These are phyloP conservation scores for Bombus waltoni DNA, from an alignment of 1,140 invertebrate genomes.

Conservation along the genomic window DNA sequence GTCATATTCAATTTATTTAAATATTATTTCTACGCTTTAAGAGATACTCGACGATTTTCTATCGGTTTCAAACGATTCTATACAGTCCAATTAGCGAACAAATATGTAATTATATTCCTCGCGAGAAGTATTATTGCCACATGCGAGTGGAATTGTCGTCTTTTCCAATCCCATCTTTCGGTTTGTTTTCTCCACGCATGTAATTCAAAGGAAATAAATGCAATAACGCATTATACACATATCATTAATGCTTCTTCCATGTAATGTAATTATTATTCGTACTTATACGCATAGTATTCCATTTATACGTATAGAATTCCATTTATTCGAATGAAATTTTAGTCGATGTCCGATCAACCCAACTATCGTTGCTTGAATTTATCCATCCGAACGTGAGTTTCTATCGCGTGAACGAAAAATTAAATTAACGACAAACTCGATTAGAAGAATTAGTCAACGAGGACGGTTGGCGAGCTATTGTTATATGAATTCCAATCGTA, in stretches of 20 bases:
- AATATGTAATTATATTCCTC: neutral
- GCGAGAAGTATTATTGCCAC: neutral
- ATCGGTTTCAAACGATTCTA: neutral
- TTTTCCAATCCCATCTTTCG: neutral
- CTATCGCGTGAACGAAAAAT: accelerated
- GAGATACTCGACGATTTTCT: neutral
- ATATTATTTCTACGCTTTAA: neutral
- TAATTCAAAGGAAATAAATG: conserved; percentile 1
- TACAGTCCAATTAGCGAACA: neutral
- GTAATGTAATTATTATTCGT: no score
- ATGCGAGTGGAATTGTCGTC: neutral
- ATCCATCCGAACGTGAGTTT: no score
- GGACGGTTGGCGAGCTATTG: accelerated
- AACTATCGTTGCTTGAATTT: accelerated
- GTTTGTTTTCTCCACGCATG: neutral
- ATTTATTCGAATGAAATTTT: no score
- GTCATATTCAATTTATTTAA: neutral
- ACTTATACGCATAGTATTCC: no score
- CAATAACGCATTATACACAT: no score
- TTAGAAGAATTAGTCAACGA: no score
- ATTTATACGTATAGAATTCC: no score
- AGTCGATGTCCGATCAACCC: no score
- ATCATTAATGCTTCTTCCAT: neutral
- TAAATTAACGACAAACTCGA: accelerated
- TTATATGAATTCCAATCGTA: no score